These are phyloP conservation scores for Drosophila mayri DNA, from an alignment of 1,140 invertebrate genomes.

Conservation along the genomic window DNA sequence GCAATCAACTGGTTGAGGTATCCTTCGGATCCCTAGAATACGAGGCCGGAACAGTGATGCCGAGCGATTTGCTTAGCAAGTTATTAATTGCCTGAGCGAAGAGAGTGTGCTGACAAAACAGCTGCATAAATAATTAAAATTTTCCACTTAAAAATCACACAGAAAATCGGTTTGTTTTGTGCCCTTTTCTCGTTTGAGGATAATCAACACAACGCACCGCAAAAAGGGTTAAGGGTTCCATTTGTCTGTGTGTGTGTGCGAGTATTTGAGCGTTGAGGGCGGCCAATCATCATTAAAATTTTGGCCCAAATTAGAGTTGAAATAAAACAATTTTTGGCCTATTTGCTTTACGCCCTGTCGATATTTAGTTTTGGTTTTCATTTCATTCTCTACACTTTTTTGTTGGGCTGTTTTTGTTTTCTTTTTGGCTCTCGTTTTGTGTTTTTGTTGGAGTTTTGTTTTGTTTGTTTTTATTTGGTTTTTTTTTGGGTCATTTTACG, in stretches of 20 bases:
- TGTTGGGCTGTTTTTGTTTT: constrained; percentile 18
- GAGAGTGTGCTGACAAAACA: constrained; percentile 53
- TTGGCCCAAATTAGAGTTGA: constrained; percentile 71
- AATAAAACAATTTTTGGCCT: constrained; percentile 73
- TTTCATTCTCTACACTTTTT: constrained; percentile 16
- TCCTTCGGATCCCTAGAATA: constrained; percentile 19
- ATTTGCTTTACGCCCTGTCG: constrained; percentile 59
- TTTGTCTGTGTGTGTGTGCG: constrained; percentile 12
- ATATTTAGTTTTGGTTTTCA: constrained; percentile 61
- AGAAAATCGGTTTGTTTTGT: constrained; percentile 65
- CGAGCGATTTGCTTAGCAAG: constrained; percentile 52
- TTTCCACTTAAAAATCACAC: constrained; percentile 67
- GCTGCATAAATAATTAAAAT: constrained; percentile 78
- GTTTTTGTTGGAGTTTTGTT: constrained; percentile 30
- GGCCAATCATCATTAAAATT: constrained; percentile 74
- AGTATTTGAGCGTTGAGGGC: constrained; percentile 5
- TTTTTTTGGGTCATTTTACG: constrained; percentile 65
- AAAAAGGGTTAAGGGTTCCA: constrained; percentile 52
- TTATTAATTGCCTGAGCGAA: constrained; percentile 65
- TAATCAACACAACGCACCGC: constrained; percentile 51
- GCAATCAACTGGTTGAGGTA: constrained; percentile 66
- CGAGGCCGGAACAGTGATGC: neutral
- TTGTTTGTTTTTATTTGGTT: constrained; percentile 13
- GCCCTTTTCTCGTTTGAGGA: constrained; percentile 25
- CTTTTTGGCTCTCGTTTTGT: constrained; percentile 11